These are phyloP conservation scores for Parazoanthus darwini DNA, from an alignment of 92 coral and sea anemone genomes.

Conservation along the genomic window DNA sequence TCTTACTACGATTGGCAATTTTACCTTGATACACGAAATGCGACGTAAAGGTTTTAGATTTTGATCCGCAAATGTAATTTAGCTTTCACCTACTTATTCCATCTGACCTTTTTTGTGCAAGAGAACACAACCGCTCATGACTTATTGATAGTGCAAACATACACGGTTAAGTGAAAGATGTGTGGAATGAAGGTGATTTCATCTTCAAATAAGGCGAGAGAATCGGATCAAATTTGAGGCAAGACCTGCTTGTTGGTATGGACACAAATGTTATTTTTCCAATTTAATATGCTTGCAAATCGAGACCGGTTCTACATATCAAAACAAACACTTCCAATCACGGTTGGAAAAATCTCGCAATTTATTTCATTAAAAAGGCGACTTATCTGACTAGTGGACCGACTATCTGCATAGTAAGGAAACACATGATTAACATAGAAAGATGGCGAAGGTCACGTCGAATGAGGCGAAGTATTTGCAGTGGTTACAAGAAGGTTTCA, in stretches of 20 bases:
- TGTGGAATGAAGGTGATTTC: constrained; percentile 3
- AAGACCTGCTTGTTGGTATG: not conserved
- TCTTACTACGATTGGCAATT: constrained; percentile 16
- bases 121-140: constrained; percentile 3
- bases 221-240: not conserved
- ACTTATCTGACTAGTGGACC: not conserved
- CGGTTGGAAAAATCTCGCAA: constrained; percentile 15
- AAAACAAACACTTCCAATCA: constrained; percentile 10
- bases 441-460: constrained; percentile 7
- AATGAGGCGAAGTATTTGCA: constrained; percentile 68
- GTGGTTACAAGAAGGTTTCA: constrained; percentile 71
- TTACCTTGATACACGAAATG: constrained; percentile 6
- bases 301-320: constrained; percentile 1
- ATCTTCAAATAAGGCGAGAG: not conserved
- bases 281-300: constrained; percentile 30
- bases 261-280: not conserved
- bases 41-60: constrained; percentile 17
- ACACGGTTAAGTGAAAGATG: constrained; percentile 18
- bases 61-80: constrained; percentile 1
- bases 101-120: constrained; percentile 5
- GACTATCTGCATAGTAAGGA: not conserved
- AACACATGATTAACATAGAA: not conserved
- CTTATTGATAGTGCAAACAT: constrained; percentile 15
- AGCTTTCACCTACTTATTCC: constrained; percentile 10
- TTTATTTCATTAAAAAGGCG: constrained; percentile 15